Evolutionary conservation across 2,797 vertebrate species (phyloP).

Genomic region (Malurus splendens): DNA sequence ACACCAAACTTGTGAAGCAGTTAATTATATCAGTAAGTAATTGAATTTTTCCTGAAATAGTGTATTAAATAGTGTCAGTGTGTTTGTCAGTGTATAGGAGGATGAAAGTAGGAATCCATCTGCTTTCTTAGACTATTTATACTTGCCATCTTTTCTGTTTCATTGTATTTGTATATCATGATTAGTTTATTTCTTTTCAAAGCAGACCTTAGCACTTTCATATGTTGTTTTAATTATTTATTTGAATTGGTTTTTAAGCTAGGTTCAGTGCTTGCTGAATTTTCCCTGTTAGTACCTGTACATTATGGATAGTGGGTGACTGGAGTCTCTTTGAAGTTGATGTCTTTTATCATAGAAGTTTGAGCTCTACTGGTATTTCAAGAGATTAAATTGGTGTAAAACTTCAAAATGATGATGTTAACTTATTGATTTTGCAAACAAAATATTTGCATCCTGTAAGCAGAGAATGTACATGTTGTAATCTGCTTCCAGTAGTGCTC

Average conservation of each 20-base stretch:
- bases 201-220: background rate
- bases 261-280: background rate
- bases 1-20: conserved; percentile 94
- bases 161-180: background rate
- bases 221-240: background rate
- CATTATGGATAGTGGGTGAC: background rate
- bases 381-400: background rate
- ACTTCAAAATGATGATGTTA: background rate
- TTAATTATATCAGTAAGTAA: conserved; percentile 88
- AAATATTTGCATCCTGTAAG: background rate
- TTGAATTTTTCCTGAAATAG: background rate
- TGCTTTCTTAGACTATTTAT: background rate
- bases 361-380: background rate
- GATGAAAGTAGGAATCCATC: background rate
- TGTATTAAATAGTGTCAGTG: background rate
- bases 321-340: background rate
- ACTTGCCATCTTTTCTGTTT: background rate
- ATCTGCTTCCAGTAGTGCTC: background rate
- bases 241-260: background rate
- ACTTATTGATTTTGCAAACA: background rate
- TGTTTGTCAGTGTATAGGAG: background rate
- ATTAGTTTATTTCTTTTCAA: background rate
- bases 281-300: background rate
- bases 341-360: background rate
- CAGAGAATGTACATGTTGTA: background rate